These are phyloP conservation scores for Polydrusus pterygomalis DNA, from an alignment of 2,888 invertebrate species.

Conservation along the genomic window DNA sequence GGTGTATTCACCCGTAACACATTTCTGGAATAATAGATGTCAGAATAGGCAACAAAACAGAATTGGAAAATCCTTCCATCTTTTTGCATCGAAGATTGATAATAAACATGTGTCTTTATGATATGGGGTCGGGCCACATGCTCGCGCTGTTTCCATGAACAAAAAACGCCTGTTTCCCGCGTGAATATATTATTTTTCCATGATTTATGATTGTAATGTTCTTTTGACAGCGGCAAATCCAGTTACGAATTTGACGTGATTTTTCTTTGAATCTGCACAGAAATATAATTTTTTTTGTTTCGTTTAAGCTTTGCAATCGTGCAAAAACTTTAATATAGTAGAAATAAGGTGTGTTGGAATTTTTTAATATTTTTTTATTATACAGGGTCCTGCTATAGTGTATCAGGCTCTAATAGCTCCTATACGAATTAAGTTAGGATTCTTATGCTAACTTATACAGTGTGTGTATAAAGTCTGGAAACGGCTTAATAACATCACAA, in stretches of 20 bases:
- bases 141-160: constrained; percentile 16
- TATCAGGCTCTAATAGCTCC: too few relatives aligned
- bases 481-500: too few relatives aligned
- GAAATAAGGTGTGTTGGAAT: too few relatives aligned
- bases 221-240: constrained; percentile 61
- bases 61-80: constrained; percentile 18
- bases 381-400: too few relatives aligned
- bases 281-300: constrained; percentile 6
- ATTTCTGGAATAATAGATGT: constrained; percentile 6
- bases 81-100: constrained; percentile 37
- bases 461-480: too few relatives aligned
- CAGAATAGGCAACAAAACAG: constrained; percentile 21
- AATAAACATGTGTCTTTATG: constrained; percentile 38
- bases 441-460: too few relatives aligned
- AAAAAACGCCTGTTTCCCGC: constrained; percentile 58
- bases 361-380: too few relatives aligned
- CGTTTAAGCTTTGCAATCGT: constrained; percentile 4
- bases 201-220: constrained; percentile 64
- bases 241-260: constrained; percentile 61
- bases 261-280: constrained; percentile 57
- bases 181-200: constrained; percentile 60
- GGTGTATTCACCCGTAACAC: background rate
- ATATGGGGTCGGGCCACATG: constrained; percentile 12
- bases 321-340: background rate
- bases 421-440: too few relatives aligned